phyloP scores from a whole-genome alignment of 2,113 vertebrate genomes.

The Pelodiscus sinensis region DNA sequence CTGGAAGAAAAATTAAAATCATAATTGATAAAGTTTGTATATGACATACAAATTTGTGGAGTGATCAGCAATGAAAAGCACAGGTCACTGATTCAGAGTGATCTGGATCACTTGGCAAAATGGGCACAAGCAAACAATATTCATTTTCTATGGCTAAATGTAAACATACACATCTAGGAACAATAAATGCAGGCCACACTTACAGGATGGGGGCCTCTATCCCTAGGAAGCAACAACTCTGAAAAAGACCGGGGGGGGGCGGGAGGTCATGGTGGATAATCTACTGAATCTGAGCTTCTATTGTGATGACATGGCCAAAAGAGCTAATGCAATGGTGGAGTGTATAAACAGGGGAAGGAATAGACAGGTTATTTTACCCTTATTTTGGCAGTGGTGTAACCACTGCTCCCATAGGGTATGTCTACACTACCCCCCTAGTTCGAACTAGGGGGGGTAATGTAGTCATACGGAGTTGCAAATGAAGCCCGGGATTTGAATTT shows the following conservation, averaged over 20 bases:
- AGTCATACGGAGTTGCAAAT: no score
- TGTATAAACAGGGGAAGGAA: neutral
- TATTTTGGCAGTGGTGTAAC: neutral
- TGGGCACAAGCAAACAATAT: neutral
- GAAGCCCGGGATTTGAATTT: no score
- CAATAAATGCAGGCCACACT: neutral
- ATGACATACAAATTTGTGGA: neutral
- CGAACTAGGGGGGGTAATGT: no score
- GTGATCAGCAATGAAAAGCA: neutral
- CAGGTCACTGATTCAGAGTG: neutral
- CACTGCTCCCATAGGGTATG: neutral
- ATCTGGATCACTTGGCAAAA: neutral
- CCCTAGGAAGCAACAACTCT: neutral
- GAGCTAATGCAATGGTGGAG: neutral
- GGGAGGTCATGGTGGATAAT: neutral
- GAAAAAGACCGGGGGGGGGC: neutral
- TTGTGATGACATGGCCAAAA: neutral
- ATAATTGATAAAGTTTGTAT: neutral
- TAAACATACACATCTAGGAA: neutral
- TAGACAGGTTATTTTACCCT: neutral
- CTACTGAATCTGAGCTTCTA: neutral
- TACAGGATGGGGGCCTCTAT: neutral
- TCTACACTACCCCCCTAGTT: no score
- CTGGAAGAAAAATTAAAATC: neutral
- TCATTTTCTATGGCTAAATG: neutral